Conservation (phyloP, 1,140 invertebrate species). For the Episyrphus balteatus region DNA sequence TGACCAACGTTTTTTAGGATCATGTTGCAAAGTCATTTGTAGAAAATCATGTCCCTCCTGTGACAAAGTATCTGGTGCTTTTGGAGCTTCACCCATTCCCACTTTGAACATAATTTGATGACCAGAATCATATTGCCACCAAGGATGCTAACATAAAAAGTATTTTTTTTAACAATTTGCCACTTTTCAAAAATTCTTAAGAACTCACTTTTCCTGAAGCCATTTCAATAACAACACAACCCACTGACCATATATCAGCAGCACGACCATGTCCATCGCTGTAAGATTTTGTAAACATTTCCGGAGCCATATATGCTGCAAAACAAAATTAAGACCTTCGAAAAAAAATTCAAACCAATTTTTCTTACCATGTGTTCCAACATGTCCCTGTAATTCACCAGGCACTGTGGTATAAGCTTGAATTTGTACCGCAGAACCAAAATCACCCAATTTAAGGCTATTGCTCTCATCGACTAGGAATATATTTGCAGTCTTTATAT, state of each 20-base stretch:
- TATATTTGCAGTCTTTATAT: conserved; percentile 85
- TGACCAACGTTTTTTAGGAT: conserved; percentile 54
- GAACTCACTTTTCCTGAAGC: conserved; percentile 62
- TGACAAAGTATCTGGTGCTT: conserved; percentile 56
- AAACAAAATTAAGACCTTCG: conserved; percentile 37
- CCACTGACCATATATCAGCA: conserved; percentile 83
- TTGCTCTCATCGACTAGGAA: conserved; percentile 75
- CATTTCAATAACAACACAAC: conserved; percentile 85
- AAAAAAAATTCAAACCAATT: not conserved
- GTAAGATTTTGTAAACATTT: conserved; percentile 73
- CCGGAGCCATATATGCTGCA: conserved; percentile 76
- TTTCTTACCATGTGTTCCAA: conserved; percentile 58
- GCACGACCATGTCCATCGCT: conserved; percentile 72
- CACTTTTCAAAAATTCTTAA: not conserved
- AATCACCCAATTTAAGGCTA: conserved; percentile 79
- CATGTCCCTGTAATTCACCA: conserved; percentile 74
- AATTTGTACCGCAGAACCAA: conserved; percentile 79
- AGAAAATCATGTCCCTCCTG: conserved; percentile 68
- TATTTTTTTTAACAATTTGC: not conserved
- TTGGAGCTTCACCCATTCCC: conserved; percentile 70
- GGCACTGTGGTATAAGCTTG: conserved; percentile 74
- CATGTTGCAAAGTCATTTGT: conserved; percentile 62
- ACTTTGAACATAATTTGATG: conserved; percentile 90
- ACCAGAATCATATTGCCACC: conserved; percentile 75
- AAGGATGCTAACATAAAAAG: conserved; percentile 53